phyloP scores from a whole-genome alignment of 2,797 vertebrate species.

The Malacoraja senta region DNA sequence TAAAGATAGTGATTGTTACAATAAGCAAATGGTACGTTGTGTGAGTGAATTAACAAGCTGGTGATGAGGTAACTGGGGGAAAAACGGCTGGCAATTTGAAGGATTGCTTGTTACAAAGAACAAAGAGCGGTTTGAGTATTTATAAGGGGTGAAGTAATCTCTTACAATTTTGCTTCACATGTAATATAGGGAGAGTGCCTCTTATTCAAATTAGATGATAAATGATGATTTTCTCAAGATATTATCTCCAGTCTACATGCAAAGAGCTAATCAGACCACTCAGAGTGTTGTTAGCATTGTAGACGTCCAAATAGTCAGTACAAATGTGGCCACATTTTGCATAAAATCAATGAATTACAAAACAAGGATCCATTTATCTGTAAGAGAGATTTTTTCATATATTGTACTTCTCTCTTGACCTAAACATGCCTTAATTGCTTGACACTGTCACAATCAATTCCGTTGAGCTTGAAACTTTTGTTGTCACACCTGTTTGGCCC shows the following conservation, averaged over 20 bases:
- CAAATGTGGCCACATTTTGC: background rate
- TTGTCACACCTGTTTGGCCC: slow-evolving; percentile 1
- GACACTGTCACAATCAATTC: slow-evolving; percentile 22
- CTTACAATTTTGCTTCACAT: slow-evolving; percentile 21
- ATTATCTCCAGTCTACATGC: background rate
- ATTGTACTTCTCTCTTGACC: background rate
- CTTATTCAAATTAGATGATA: slow-evolving; percentile 34
- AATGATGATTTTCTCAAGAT: slow-evolving; percentile 27
- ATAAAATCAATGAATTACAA: slow-evolving; percentile 28
- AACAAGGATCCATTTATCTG: slow-evolving; percentile 18
- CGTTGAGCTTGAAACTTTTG: background rate
- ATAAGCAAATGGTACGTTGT: background rate
- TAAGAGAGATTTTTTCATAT: background rate
- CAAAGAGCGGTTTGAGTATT: slow-evolving; percentile 21
- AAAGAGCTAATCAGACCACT: background rate
- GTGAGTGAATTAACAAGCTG: slow-evolving; percentile 12
- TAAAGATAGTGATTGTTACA: slow-evolving; percentile 8
- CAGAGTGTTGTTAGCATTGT: background rate
- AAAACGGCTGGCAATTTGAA: slow-evolving; percentile 19
- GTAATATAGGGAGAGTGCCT: slow-evolving; percentile 23
- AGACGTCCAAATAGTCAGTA: background rate
- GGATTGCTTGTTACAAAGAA: slow-evolving; percentile 31
- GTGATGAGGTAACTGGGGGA: slow-evolving; percentile 2
- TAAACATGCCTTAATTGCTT: slow-evolving; percentile 5
- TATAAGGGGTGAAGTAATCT: slow-evolving; percentile 28